phyloP scores from a whole-genome alignment of 2,113 vertebrate genomes.

The Epinephelus lanceolatus region DNA sequence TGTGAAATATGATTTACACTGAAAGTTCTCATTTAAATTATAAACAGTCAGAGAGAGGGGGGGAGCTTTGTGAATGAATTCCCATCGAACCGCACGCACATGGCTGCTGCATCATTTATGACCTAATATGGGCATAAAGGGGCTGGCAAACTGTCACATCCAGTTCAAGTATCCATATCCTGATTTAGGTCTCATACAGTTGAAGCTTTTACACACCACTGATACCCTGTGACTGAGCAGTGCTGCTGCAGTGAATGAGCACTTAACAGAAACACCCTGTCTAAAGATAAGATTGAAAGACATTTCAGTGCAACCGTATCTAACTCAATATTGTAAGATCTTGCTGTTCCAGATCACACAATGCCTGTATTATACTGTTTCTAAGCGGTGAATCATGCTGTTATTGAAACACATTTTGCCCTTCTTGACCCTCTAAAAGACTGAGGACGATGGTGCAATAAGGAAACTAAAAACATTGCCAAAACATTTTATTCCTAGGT shows the following conservation, averaged over 20 bases:
- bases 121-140: constrained; percentile 61
- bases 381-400: not conserved
- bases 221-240: not conserved
- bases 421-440: not conserved
- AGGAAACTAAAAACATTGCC: not conserved
- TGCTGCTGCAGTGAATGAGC: not conserved
- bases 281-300: not conserved
- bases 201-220: constrained; percentile 1
- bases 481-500: not conserved
- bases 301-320: not conserved
- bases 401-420: not conserved
- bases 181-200: constrained; percentile 19
- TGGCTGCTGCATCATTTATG: constrained; percentile 34
- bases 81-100: not conserved
- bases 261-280: not conserved
- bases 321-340: not conserved
- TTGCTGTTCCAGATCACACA: not conserved
- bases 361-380: not conserved
- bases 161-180: constrained; percentile 17
- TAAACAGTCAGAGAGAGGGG: constrained; percentile 34
- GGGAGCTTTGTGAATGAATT: constrained; percentile 2
- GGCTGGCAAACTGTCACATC: constrained; percentile 17
- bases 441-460: no score
- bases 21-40: constrained; percentile 20
- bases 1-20: constrained; percentile 43